Conservation (phyloP, 2,113 vertebrate genomes). For the Entelurus aequoreus region DNA sequence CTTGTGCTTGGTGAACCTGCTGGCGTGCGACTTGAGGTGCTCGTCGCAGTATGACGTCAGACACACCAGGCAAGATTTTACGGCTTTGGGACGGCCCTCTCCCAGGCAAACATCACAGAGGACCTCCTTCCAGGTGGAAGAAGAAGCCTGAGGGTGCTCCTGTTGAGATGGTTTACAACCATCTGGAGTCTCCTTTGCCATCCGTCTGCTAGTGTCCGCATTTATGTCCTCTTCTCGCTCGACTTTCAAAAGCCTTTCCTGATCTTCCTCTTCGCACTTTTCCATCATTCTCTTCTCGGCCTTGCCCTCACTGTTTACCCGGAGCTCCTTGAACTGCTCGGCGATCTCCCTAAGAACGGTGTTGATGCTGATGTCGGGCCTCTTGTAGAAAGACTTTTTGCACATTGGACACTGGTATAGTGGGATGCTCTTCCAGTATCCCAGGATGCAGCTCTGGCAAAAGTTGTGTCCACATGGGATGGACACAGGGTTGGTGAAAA, state of each 20-base stretch:
- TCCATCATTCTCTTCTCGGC: constrained; percentile 39
- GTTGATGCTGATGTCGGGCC: constrained; percentile 73
- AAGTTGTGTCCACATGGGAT: constrained; percentile 79
- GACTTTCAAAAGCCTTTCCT: constrained; percentile 54
- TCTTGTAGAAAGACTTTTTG: constrained; percentile 72
- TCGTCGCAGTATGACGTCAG: constrained; percentile 77
- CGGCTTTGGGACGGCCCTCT: constrained; percentile 50
- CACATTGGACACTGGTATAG: constrained; percentile 76
- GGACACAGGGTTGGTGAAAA: constrained; percentile 76
- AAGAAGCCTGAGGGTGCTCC: constrained; percentile 27
- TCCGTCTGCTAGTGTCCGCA: constrained; percentile 24
- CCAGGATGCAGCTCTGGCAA: constrained; percentile 73
- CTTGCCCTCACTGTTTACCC: constrained; percentile 30
- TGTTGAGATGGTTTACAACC: constrained; percentile 13
- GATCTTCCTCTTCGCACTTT: constrained; percentile 43
- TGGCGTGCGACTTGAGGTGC: constrained; percentile 67
- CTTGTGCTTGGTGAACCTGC: constrained; percentile 75
- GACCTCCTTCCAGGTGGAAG: constrained; percentile 57
- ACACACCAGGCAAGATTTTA: constrained; percentile 76
- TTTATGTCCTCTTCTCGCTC: constrained; percentile 39
- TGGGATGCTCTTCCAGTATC: constrained; percentile 71
- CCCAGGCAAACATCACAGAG: constrained; percentile 75
- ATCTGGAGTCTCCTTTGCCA: constrained; percentile 16
- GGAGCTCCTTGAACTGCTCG: constrained; percentile 72
- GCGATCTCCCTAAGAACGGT: constrained; percentile 73